Base-by-base conservation (phyloP, 1,140 invertebrate species). In the Tribolium castaneum region DNA sequence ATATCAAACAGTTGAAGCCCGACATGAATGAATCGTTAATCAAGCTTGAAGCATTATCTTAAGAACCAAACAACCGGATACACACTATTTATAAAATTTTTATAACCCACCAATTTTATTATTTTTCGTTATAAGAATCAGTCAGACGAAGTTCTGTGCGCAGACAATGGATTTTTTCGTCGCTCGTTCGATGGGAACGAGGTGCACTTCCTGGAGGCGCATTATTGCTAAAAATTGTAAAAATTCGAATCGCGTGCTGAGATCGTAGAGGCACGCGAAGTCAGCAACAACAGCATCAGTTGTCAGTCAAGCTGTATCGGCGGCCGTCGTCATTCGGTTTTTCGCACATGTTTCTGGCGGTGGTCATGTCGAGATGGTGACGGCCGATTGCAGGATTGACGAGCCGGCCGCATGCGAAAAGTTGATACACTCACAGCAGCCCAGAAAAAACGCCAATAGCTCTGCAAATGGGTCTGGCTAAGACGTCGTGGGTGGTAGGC, bases 341-440 rank as follows among this genome's bases (percentile, higher is more conserved):
- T 83, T 83, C 80, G 80, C 80, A 82, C 77, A 81, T 82, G 80
- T 80, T 76, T 79, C 72, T 76, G 79, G 54, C 74, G 79, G 80
- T 83, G 81, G 82, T 81, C 83, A 81, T 82, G 83, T 83, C 83
- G 76, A 83, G 83, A 83, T 84, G 80, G 80, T 83, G 83, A 82
- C 75, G 79, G 78, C 50, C 79, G 81, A 83, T 82, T 82, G 76
- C 75, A 78, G 56, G 81, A 83, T 83, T 83, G 83, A 83, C 80
- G 83, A 83, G 80, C 62, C 70, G 73, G 79, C 56, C 71, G 56
- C 81, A 83, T 83, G 78, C 50, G 71, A 52, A 73, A 52, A 73
- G 49, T 59, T 59, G 54, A 59, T 59, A 59, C 52, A 56, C 52
- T 62, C 22, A 62, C 25, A 66, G 59, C 59, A 35, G 59, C 30